Base-by-base conservation (phyloP, 2,797 vertebrate species). In the Clarias fuscus region DNA sequence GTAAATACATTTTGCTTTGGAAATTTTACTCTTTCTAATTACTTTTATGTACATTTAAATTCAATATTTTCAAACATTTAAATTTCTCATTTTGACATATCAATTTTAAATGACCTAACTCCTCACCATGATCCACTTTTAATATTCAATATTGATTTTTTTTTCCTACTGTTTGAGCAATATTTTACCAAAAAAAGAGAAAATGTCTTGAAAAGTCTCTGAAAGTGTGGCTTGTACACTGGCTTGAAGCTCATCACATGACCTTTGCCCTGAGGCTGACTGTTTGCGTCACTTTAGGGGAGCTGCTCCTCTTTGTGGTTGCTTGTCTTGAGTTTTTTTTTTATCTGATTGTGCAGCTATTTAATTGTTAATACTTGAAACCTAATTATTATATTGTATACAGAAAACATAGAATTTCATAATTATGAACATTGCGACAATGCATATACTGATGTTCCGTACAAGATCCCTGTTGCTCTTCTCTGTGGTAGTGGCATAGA, bases 361-460 rank as follows among this genome's bases (percentile, higher is more conserved):
- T 27, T 40, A 18, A 7, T 10, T 71, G 15, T 33, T 70, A 8
- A 37, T 22, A 11, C 7, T 5, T 18, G 8, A 71, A 37, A 22
- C 1, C 18, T 7, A 20, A 4, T 72, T 11, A 40, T 72, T 72
- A 8, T 71, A 18, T 5, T 43, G 4, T 72, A 24, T 72, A 43
- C 4, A 24, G 20, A 43, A 24, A 43, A 72, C 53, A 71, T 1
- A 68, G 15, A 99, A 97, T 67, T 33, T 17, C 15, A 68, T 30
- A 17, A 30, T 33, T 68, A 5, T 5, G 33, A 37, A 71, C 33
- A 37, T 18, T 71, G 37, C 4, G 20, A 0, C 98, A 99, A 92
- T 99, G 98, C 98, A 99, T 99, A 92, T 99, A 99, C 84, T 97
- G 96, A 90, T 99, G 98, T 0, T 71, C 3, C 20, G 17, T 37